Percentiles rank a stretch among this genome's conserved stretches.
These are phyloP conservation scores for Volucella zonaria DNA, from an alignment of 2,888 invertebrate genomes.

Conservation along the genomic window DNA sequence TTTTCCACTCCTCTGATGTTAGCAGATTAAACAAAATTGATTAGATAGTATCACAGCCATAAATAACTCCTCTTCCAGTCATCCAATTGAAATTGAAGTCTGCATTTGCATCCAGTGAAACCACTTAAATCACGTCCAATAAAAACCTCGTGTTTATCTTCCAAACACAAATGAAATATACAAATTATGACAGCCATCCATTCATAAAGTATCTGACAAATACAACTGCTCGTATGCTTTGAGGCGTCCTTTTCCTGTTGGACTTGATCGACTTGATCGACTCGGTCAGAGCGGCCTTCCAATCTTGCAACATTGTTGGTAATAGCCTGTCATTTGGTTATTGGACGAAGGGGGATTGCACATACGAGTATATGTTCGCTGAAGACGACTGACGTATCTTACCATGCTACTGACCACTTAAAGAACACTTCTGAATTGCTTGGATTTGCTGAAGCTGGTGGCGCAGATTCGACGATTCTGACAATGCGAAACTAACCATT, in stretches of 20 bases:
- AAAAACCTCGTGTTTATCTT: conserved; percentile 38
- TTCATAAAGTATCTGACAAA: conserved; percentile 38
- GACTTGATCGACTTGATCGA: too few species aligned
- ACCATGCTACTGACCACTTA: conserved; percentile 8
- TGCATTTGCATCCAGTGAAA: background rate
- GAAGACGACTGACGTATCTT: conserved; percentile 41
- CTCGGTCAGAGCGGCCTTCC: too few species aligned
- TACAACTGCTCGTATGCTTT: background rate
- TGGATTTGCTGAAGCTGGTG: too few species aligned
- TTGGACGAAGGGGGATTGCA: conserved; percentile 26
- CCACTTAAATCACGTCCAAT: conserved; percentile 1
- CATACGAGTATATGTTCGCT: background rate
- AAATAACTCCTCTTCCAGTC: too few species aligned
- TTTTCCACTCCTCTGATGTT: too few species aligned
- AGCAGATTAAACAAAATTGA: too few species aligned
- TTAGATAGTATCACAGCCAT: too few species aligned
- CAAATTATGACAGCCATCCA: conserved; percentile 45
- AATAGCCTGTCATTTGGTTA: conserved; percentile 37
- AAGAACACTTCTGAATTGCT: background rate
- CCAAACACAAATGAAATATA: conserved; percentile 33
- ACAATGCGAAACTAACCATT: background rate
- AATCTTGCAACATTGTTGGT: conserved; percentile 36
- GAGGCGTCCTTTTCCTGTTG: background rate
- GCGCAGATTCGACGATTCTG: too few species aligned
- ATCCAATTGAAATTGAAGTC: background rate